Base-by-base conservation (phyloP, 2,113 vertebrate species). In the Oxyura jamaicensis region DNA sequence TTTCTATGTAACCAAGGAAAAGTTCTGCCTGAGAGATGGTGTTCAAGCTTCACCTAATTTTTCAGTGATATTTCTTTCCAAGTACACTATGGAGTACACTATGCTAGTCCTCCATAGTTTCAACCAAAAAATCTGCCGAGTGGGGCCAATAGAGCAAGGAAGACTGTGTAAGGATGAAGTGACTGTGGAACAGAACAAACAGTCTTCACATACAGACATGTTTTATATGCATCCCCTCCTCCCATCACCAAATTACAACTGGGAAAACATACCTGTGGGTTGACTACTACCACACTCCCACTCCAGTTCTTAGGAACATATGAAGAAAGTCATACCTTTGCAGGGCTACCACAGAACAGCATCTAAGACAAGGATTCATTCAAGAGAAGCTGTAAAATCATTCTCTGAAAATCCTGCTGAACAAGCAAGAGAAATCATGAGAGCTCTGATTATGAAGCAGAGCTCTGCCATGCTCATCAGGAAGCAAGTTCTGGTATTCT, bases 191-290 rank as follows among this genome's bases (percentile, higher is more conserved):
- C 26, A 90, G 76, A 94, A 72, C 29, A 87, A 79, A 76, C 63
- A 94, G 83, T 83, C 91, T 87, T 90, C 69, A 77, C 46, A 94
- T 42, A 93, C 75, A 93, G 80, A 73, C 36, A 29, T 22, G 13
- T 71, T 94, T 93, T 87, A 91, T 80, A 83, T 28, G 33, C 46
- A 88, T 33, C 26, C 88, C 67, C 86, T 90, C 78, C 86, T 94
- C 78, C 77, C 59, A 41, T 59, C 65, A 72, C 67, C 72, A 76
- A 87, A 62, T 3, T 90, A 53, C 77, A 81, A 80, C 87, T 44
- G 36, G 44, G 72, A 95, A 96, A 96, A 97, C 91, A 95, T 90
- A 33, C 84, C 68, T 91, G 50, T 83, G 88, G 81, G 81, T 6
- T 92, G 76, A 92, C 11, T 56, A 72, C 25, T 76, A 86, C 91